A percentile compares a stretch with the other conserved stretches of the same genome.
Conservation (phyloP, 2,113 vertebrate genomes). For the Ctenomys sociabilis region DNA sequence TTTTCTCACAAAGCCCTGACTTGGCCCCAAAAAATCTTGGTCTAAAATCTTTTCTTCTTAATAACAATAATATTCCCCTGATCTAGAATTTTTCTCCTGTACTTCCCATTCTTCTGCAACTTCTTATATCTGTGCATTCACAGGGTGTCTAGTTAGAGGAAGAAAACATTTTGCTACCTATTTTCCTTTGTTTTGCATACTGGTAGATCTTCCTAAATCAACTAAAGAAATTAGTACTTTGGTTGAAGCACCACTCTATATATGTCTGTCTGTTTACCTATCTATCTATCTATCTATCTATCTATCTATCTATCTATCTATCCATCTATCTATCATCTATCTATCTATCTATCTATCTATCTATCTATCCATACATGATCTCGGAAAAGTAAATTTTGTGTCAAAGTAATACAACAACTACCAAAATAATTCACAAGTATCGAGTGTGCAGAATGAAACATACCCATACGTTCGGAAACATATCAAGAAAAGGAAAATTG, state of each 20-base stretch:
- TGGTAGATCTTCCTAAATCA: constrained; percentile 35
- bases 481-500: not conserved
- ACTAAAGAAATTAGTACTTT: not conserved
- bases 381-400: constrained; percentile 22
- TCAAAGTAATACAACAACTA: not conserved
- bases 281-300: not conserved
- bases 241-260: not conserved
- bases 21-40: not conserved
- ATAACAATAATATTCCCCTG: not conserved
- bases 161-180: not conserved
- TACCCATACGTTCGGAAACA: not conserved
- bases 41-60: constrained; percentile 23
- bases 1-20: not conserved
- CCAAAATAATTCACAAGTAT: not conserved
- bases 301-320: not conserved
- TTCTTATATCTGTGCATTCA: not conserved
- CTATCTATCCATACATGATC: too few relatives aligned
- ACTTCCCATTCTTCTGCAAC: not conserved
- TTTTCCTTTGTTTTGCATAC: not conserved
- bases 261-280: not conserved
- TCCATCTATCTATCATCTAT: too few relatives aligned
- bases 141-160: not conserved
- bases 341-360: not conserved
- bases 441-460: not conserved
- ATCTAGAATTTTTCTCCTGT: not conserved